Conservation (phyloP, 2,888 invertebrate species). For the Steinernema carpocapsae region DNA sequence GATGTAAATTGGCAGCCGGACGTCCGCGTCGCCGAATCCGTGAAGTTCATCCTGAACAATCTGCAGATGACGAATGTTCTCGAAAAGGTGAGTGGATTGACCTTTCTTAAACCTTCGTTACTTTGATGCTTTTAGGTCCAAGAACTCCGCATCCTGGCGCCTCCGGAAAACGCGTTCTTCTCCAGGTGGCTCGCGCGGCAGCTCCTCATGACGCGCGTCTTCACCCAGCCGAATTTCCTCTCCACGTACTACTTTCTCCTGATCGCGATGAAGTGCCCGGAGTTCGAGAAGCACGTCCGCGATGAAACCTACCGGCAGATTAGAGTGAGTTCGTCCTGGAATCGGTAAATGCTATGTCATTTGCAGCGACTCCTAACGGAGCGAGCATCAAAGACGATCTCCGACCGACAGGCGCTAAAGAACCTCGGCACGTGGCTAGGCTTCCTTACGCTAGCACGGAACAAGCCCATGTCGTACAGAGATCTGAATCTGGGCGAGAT, state of each 20-base stretch:
- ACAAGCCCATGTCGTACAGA: slow-evolving; percentile 29
- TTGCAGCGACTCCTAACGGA: slow-evolving; percentile 1
- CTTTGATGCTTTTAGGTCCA: background rate
- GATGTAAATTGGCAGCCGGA: slow-evolving; percentile 23
- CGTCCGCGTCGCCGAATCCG: slow-evolving; percentile 7
- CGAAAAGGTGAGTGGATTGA: background rate
- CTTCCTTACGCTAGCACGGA: slow-evolving; percentile 16
- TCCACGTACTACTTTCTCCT: slow-evolving; percentile 16
- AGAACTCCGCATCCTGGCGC: background rate
- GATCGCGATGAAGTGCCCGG: slow-evolving; percentile 6
- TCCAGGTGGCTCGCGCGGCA: background rate
- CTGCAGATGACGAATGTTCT: background rate
- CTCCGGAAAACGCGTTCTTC: too few species aligned
- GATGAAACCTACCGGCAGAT: slow-evolving; percentile 20
- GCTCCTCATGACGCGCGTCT: background rate
- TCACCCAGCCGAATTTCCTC: background rate
- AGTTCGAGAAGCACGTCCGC: slow-evolving; percentile 6
- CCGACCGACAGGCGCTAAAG: slow-evolving; percentile 12
- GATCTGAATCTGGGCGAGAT: slow-evolving; percentile 23
- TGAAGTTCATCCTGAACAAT: slow-evolving; percentile 26
- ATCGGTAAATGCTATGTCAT: background rate
- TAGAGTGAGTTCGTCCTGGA: background rate
- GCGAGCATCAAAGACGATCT: background rate
- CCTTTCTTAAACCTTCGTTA: background rate
- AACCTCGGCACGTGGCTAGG: slow-evolving; percentile 27